Evolutionary conservation across 2,113 vertebrate species (phyloP).

Genomic region (Sander vitreus): DNA sequence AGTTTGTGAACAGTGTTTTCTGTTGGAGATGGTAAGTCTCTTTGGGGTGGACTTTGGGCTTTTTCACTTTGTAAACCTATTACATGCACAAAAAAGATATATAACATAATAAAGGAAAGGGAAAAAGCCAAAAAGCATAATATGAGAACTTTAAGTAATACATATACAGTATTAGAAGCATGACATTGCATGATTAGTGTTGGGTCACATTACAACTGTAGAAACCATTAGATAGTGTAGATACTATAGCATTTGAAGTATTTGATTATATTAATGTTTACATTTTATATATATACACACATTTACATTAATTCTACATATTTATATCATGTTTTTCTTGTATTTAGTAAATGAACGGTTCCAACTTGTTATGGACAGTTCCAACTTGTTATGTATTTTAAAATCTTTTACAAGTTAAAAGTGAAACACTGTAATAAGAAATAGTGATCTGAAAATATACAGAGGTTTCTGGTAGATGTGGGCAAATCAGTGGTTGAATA

Average conservation of each 20-base stretch:
- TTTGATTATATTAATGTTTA: background rate
- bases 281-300: too few species aligned
- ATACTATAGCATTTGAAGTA: background rate
- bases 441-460: background rate
- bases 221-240: background rate
- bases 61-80: too few species aligned
- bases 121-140: too few species aligned
- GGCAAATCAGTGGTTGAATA: background rate
- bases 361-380: too few species aligned
- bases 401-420: background rate
- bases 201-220: slow-evolving; percentile 2
- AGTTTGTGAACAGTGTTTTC: too few species aligned
- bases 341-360: background rate
- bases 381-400: background rate
- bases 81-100: too few species aligned
- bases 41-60: too few species aligned
- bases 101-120: too few species aligned
- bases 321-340: background rate
- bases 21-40: too few species aligned
- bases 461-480: slow-evolving; percentile 5
- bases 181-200: slow-evolving; percentile 6
- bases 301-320: background rate
- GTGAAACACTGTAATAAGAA: background rate
- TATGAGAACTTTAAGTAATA: background rate
- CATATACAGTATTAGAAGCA: background rate